Evolutionary conservation across 2,797 vertebrate species (phyloP).

Genomic region (Brotula barbata): DNA sequence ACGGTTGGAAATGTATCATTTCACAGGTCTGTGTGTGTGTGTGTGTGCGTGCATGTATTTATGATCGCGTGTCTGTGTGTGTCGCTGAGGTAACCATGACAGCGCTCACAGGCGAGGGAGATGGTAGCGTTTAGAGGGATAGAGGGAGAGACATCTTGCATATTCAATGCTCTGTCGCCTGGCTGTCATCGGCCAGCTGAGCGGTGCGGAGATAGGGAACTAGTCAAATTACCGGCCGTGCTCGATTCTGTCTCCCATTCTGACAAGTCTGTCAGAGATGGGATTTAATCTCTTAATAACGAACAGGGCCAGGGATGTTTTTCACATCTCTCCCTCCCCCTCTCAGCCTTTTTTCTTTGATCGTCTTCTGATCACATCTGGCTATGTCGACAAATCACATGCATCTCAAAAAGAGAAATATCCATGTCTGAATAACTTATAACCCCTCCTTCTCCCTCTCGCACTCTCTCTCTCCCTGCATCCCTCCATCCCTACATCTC

Average conservation of each 20-base stretch:
- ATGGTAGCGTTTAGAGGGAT: constrained; percentile 57
- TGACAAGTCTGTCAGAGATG: constrained; percentile 82
- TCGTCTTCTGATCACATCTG: constrained; percentile 77
- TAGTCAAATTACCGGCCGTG: constrained; percentile 82
- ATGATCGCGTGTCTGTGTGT: constrained; percentile 19
- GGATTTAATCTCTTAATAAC: constrained; percentile 85
- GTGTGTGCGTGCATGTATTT: constrained; percentile 30
- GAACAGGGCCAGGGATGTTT: constrained; percentile 61
- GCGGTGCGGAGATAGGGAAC: constrained; percentile 76
- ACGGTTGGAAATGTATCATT: constrained; percentile 42
- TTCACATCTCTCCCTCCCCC: constrained; percentile 23
- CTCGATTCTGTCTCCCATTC: constrained; percentile 77
- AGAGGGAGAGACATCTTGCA: constrained; percentile 75
- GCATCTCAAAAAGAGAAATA: constrained; percentile 68
- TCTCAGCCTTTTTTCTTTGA: constrained; percentile 42
- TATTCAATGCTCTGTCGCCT: constrained; percentile 78
- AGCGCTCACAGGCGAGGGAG: constrained; percentile 45
- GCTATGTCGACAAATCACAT: constrained; percentile 79
- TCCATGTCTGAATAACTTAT: constrained; percentile 70
- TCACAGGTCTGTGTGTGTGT: constrained; percentile 16
- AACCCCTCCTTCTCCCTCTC: constrained; percentile 29
- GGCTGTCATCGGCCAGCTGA: constrained; percentile 80
- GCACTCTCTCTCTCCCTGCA: constrained; percentile 43
- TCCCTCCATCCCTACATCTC: constrained; percentile 61
- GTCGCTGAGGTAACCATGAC: constrained; percentile 43